Conservation (phyloP, 1,140 invertebrate species). For the Cotesia vestalis region DNA sequence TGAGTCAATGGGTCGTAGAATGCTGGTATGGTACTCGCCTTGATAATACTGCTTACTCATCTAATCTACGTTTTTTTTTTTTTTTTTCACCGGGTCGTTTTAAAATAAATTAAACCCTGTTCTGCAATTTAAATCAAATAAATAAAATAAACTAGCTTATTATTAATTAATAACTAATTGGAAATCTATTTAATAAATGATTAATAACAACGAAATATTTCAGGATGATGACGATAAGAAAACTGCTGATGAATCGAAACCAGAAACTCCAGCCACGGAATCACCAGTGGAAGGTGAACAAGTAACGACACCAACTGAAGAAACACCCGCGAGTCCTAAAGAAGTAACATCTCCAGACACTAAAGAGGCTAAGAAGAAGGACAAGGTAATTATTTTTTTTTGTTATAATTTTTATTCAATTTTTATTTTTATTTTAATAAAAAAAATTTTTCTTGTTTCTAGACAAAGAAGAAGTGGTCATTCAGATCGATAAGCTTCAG, state of each 20-base stretch:
- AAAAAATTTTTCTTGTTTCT: conserved; percentile 48
- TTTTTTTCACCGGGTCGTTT: background rate
- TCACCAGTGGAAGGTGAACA: conserved; percentile 62
- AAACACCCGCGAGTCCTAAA: conserved; percentile 59
- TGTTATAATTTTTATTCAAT: background rate
- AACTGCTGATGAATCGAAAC: conserved; percentile 55
- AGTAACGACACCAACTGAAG: conserved; percentile 62
- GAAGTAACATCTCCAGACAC: conserved; percentile 72
- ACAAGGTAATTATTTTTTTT: conserved; percentile 67
- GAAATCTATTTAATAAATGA: background rate
- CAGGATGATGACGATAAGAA: conserved; percentile 59
- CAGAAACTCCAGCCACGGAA: conserved; percentile 60
- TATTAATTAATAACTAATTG: too few relatives aligned
- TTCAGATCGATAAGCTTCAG: conserved; percentile 85
- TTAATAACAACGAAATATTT: conserved; percentile 14
- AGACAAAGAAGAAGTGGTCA: conserved; percentile 86
- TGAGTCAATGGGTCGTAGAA: conserved; percentile 11
- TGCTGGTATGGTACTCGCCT: background rate
- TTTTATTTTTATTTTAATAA: background rate
- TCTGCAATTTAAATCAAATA: too few relatives aligned
- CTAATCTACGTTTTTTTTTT: background rate
- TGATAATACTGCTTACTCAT: conserved; percentile 9
- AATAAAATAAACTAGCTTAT: background rate
- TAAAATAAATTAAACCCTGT: too few relatives aligned
- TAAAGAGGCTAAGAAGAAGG: conserved; percentile 80